A percentile compares a stretch with the other conserved stretches of the same genome.
Conservation (phyloP, 2,113 vertebrate species). For the Pantherophis guttatus region DNA sequence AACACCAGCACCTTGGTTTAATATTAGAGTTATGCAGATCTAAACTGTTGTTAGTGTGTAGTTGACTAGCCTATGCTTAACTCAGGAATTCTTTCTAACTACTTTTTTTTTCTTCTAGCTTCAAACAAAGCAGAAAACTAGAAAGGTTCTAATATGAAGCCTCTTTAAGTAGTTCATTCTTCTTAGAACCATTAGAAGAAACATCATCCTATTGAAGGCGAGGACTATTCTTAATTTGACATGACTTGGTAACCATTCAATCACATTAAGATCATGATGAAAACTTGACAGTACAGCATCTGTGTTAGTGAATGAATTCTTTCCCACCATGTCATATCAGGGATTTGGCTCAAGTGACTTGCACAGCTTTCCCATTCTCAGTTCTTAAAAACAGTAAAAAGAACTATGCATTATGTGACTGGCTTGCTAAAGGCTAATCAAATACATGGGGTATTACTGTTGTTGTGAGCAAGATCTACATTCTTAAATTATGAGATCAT, state of each 20-base stretch:
- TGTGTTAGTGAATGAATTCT: not conserved
- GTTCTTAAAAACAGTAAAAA: not conserved
- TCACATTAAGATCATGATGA: not conserved
- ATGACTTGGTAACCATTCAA: not conserved
- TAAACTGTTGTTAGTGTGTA: not conserved
- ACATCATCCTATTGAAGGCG: not conserved
- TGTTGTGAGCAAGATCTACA: slow-evolving; percentile 3
- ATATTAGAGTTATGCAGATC: not conserved
- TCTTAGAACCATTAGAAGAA: not conserved
- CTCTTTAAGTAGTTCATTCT: not conserved
- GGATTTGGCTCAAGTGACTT: not conserved
- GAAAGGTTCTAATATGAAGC: not conserved
- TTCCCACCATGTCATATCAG: not conserved
- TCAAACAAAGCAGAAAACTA: not conserved
- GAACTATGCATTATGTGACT: not conserved
- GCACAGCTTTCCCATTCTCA: fast-evolving
- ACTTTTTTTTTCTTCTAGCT: not conserved
- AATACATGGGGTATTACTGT: slow-evolving; percentile 4
- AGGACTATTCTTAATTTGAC: not conserved
- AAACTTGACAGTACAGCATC: not conserved
- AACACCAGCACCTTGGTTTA: not conserved
- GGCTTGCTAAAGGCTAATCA: not conserved
- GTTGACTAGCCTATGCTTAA: not conserved
- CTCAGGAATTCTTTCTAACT: not conserved
- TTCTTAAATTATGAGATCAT: not conserved